These are phyloP conservation scores for Epinephelus cyanopodus DNA, from an alignment of 2,113 vertebrate species.

Conservation along the genomic window DNA sequence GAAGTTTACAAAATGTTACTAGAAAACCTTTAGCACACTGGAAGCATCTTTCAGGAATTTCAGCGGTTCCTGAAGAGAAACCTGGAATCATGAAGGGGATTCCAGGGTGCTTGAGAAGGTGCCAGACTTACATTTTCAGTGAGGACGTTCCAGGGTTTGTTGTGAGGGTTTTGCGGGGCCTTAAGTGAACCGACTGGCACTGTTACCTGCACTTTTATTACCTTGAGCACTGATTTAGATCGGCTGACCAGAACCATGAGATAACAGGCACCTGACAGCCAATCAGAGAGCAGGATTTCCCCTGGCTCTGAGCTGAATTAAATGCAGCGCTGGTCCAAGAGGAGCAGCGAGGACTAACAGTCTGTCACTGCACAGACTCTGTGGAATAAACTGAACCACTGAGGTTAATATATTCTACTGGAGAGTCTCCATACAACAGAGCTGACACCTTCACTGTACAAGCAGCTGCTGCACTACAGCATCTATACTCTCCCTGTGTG, in stretches of 20 bases:
- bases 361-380: slow-evolving; percentile 21
- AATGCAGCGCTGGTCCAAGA: not conserved
- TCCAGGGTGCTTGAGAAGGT: not conserved
- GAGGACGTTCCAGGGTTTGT: not conserved
- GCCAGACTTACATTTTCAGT: not conserved
- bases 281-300: slow-evolving; percentile 8
- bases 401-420: slow-evolving; percentile 93
- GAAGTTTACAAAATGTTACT: not conserved
- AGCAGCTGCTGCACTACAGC: slow-evolving; percentile 87
- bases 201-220: not conserved
- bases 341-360: not conserved
- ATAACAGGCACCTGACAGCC: not conserved
- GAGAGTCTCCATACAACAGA: slow-evolving; percentile 89
- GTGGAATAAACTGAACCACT: slow-evolving; percentile 40
- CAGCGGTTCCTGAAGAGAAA: not conserved
- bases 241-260: not conserved
- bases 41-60: not conserved
- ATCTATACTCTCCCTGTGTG: slow-evolving; percentile 22
- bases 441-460: slow-evolving; percentile 90
- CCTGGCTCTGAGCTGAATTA: not conserved
- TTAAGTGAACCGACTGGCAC: not conserved
- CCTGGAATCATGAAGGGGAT: not conserved
- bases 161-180: not conserved
- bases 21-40: not conserved
- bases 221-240: not conserved